Conservation (phyloP, 2,797 vertebrate species). For the Malurus leucopterus region DNA sequence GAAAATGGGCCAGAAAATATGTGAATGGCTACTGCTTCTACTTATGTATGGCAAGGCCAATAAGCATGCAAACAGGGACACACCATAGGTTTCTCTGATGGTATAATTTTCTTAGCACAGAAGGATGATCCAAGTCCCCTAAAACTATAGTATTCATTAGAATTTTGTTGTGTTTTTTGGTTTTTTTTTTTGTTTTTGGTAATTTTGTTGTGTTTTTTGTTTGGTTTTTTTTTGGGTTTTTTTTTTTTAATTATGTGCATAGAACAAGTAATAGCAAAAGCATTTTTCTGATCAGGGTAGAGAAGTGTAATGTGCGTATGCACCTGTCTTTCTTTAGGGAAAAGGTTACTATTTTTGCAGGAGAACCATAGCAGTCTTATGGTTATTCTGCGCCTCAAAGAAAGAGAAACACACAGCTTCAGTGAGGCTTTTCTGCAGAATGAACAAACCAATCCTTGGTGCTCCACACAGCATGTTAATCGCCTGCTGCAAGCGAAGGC, state of each 20-base stretch:
- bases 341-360: background rate
- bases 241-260: background rate
- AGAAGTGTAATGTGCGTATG: background rate
- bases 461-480: background rate
- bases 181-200: background rate
- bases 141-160: background rate
- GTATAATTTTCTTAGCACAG: background rate
- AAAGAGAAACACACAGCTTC: background rate
- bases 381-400: background rate
- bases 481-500: background rate
- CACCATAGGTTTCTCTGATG: background rate
- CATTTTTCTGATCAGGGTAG: background rate
- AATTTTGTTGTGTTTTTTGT: background rate
- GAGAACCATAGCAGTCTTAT: background rate
- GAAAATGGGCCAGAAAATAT: background rate
- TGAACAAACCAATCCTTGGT: fast-evolving
- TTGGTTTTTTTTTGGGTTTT: too few relatives aligned
- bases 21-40: too few relatives aligned
- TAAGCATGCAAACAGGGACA: background rate
- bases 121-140: background rate
- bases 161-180: background rate
- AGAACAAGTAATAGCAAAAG: background rate
- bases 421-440: background rate
- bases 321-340: background rate
- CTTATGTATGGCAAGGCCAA: fast-evolving